Base-by-base conservation (phyloP, 2,888 invertebrate genomes). In the Drosophila flavopinicola region DNA sequence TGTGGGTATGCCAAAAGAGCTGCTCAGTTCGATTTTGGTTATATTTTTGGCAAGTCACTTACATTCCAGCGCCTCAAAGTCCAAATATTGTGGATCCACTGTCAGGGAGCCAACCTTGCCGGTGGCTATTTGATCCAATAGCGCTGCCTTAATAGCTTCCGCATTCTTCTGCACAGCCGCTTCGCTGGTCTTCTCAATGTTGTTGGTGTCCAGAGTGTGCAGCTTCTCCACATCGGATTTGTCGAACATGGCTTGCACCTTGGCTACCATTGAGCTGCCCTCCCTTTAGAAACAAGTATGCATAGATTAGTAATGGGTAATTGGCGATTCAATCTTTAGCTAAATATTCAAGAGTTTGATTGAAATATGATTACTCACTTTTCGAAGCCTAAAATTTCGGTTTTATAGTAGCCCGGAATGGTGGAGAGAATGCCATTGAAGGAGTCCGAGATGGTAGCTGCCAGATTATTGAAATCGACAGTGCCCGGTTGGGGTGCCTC, bases 31-130 rank as follows among this genome's bases (percentile, higher is more conserved):
- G 20, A 13, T 25, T n/a, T 9, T 0, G 1, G 5, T 1, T 9
- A 7, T 0, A 13, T 32, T 13, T 3, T 11, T 3, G 6, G 15
- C 1, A 1, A 1, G 5, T 7, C 2, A 93, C 94, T 93, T 90
- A 96, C 96, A 92, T 88, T 94, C 93, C 66, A 93, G 93, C 1
- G 95, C 93, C 83, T 94, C 93, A 78, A 96, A 94, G 49, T 95
- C 93, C 60, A 97, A 91, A 89, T 95, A 97, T 61, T 94, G 94
- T 0, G 97, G 96, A 90, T 98, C 97, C 0, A 97, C 94, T 20
- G 94, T 94, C 1, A 97, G 90, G 25, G 95, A 94, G 1, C 97
- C 97, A 6, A 97, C 94, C 80, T 92, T 93, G 4, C 97, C 97
- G 0, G 92, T 93, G 1, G 93, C 92, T 1, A 98, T 92, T 7